A percentile compares a stretch with the other conserved stretches of the same genome.
phyloP scores from a whole-genome alignment of 2,113 vertebrate genomes.

The Ciconia maguari region DNA sequence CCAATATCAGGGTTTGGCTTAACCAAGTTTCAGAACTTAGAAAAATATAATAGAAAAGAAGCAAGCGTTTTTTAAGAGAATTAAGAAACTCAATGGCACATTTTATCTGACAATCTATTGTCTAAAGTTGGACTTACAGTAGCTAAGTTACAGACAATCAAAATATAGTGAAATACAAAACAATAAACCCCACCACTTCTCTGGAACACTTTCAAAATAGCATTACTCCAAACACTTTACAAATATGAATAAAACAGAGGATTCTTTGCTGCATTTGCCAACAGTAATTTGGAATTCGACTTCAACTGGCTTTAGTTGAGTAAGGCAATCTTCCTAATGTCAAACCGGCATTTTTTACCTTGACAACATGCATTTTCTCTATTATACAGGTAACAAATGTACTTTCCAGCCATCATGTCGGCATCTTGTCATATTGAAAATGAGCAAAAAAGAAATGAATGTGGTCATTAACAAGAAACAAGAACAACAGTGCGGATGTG shows the following conservation, averaged over 20 bases:
- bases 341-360: background rate
- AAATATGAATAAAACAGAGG: background rate
- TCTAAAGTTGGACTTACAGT: background rate
- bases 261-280: background rate
- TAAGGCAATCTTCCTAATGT: background rate
- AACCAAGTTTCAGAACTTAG: background rate
- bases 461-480: background rate
- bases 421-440: background rate
- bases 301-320: background rate
- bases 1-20: background rate
- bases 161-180: background rate
- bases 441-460: background rate
- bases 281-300: background rate
- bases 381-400: background rate
- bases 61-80: background rate
- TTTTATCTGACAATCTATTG: background rate
- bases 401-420: background rate
- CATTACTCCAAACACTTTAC: background rate
- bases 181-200: background rate
- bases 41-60: background rate
- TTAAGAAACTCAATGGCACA: background rate
- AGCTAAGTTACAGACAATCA: background rate
- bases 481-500: background rate
- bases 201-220: background rate
- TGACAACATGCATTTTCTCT: background rate